Percentiles rank a stretch among this genome's conserved stretches.
phyloP scores from a whole-genome alignment of 2,888 invertebrate genomes.

The Parthenolecanium corni region DNA sequence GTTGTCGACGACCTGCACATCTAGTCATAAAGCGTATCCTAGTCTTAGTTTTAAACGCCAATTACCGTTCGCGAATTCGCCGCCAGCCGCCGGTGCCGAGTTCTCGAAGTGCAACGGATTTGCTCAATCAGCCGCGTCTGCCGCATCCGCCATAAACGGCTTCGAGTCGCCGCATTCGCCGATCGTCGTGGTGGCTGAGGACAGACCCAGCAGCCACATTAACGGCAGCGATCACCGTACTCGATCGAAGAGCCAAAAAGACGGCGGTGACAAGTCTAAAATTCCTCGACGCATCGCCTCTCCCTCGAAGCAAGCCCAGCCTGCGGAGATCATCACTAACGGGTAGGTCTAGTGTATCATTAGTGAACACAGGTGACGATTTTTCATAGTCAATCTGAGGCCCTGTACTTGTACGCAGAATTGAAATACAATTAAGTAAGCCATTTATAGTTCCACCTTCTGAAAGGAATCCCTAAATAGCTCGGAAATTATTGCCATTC shows the following conservation, averaged over 20 bases:
- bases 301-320: background rate
- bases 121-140: background rate
- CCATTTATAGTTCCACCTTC: no score
- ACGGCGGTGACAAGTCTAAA: background rate
- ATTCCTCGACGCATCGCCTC: conserved; percentile 1
- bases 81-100: no score
- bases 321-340: background rate
- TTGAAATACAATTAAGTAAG: no score
- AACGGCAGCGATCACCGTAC: background rate
- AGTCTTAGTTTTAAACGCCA: conserved; percentile 12
- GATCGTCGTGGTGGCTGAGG: background rate
- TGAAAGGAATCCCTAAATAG: no score
- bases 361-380: no score
- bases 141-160: background rate
- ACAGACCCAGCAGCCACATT: no score
- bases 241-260: background rate
- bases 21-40: conserved; percentile 16
- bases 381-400: no score
- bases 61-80: background rate
- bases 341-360: background rate
- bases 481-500: no score
- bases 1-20: background rate
- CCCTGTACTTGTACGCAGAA: no score
- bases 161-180: background rate
- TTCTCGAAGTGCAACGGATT: background rate